Evolutionary conservation across 1,140 invertebrate species (phyloP).

Genomic region (Drosophila mauritiana): DNA sequence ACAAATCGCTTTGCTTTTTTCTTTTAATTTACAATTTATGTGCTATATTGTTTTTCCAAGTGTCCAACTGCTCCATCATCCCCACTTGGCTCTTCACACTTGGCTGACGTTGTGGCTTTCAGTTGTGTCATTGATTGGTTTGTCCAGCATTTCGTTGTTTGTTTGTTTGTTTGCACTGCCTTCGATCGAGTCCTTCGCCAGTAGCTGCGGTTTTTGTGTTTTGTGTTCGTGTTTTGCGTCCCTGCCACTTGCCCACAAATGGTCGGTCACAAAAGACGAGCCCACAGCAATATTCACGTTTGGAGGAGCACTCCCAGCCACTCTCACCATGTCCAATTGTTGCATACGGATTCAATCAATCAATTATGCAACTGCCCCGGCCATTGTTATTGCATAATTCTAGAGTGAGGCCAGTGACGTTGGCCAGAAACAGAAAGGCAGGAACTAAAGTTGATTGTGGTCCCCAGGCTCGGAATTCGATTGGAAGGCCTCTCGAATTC

Average conservation of each 20-base stretch:
- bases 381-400: conserved; percentile 58
- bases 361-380: conserved; percentile 67
- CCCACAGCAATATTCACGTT: not conserved
- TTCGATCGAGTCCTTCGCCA: conserved; percentile 36
- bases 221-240: conserved; percentile 36
- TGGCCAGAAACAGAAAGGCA: conserved; percentile 14
- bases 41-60: not conserved
- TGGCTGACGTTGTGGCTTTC: conserved; percentile 74
- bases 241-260: conserved; percentile 40
- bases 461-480: conserved; percentile 12
- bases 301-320: not conserved
- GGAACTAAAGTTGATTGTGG: conserved; percentile 27
- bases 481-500: conserved; percentile 12
- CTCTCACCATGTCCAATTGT: conserved; percentile 54
- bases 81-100: conserved; percentile 56
- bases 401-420: conserved; percentile 6
- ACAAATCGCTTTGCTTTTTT: too few species aligned
- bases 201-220: conserved; percentile 56
- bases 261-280: conserved; percentile 13
- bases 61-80: conserved; percentile 44
- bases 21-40: too few species aligned
- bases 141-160: conserved; percentile 68
- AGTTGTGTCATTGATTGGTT: conserved; percentile 81
- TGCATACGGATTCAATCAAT: conserved; percentile 70
- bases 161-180: conserved; percentile 73